Evolutionary conservation across 2,888 invertebrate genomes (phyloP).

Genomic region (Athrips mouffetella): DNA sequence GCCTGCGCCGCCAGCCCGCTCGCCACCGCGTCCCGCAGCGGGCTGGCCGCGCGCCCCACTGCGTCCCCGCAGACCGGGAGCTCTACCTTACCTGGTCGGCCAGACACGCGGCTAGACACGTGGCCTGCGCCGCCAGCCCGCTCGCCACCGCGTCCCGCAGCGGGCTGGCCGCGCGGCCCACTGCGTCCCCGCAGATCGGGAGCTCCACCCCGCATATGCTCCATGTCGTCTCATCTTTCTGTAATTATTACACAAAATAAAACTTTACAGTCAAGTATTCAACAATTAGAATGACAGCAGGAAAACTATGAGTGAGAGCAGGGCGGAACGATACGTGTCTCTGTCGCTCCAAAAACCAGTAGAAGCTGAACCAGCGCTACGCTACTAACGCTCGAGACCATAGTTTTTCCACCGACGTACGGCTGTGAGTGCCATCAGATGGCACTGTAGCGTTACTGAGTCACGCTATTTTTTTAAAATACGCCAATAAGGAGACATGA

Average conservation of each 20-base stretch:
- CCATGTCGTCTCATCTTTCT: constrained; percentile 54
- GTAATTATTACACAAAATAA: no score
- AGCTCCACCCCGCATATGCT: constrained; percentile 54
- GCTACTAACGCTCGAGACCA: no score
- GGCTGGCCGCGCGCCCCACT: constrained; percentile 34
- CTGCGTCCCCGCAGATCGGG: constrained; percentile 58
- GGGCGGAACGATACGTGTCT: no score
- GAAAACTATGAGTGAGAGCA: no score
- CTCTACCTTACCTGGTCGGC: background rate
- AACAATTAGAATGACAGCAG: no score
- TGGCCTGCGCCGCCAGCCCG: constrained; percentile 91
- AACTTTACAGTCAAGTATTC: no score
- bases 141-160: constrained; percentile 91
- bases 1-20: constrained; percentile 92
- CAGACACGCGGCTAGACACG: constrained; percentile 85
- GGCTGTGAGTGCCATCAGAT: background rate
- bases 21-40: constrained; percentile 88
- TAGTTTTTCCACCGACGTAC: no score
- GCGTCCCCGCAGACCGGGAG: constrained; percentile 61
- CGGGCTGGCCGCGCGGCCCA: constrained; percentile 35
- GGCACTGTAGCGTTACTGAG: no score
- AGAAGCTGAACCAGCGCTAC: no score
- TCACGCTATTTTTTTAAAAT: no score
- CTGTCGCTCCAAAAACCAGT: no score
- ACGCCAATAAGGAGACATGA: no score